Evolutionary conservation across 2,797 vertebrate species (phyloP).

Genomic region (Lepilemur septentrionalis): DNA sequence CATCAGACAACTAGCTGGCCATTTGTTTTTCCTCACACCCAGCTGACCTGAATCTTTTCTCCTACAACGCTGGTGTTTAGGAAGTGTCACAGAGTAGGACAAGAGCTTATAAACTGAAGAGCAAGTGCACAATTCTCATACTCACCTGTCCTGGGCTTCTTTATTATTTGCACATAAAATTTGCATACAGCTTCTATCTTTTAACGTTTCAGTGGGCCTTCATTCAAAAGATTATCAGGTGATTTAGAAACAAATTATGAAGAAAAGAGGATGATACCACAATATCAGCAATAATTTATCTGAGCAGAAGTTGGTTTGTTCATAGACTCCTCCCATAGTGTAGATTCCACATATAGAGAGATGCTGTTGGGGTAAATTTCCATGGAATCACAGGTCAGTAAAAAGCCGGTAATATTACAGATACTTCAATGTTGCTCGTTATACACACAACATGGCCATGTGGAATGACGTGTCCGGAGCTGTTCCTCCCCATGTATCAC

Average conservation of each 20-base stretch:
- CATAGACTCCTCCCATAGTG: rapidly evolving
- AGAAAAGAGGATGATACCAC: neutral
- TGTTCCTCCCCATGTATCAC: neutral
- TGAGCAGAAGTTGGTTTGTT: neutral
- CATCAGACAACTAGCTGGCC: neutral
- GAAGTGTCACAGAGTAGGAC: neutral
- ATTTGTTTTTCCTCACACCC: neutral
- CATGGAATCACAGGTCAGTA: neutral
- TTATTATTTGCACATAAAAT: no score
- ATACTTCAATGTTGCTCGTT: neutral
- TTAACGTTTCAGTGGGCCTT: neutral
- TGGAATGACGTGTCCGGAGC: neutral
- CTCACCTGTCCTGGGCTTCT: neutral
- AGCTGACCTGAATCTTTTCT: neutral
- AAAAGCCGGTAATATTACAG: neutral
- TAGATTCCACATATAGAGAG: neutral
- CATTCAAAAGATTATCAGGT: neutral
- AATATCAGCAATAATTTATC: neutral
- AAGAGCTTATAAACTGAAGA: neutral
- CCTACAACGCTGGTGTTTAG: neutral
- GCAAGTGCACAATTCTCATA: neutral
- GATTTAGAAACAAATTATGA: neutral
- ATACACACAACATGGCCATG: no score
- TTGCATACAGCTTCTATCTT: neutral
- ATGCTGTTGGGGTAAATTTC: neutral